These are phyloP conservation scores for Brienomyrus longianalis DNA, from an alignment of 2,113 vertebrate genomes.

Conservation along the genomic window DNA sequence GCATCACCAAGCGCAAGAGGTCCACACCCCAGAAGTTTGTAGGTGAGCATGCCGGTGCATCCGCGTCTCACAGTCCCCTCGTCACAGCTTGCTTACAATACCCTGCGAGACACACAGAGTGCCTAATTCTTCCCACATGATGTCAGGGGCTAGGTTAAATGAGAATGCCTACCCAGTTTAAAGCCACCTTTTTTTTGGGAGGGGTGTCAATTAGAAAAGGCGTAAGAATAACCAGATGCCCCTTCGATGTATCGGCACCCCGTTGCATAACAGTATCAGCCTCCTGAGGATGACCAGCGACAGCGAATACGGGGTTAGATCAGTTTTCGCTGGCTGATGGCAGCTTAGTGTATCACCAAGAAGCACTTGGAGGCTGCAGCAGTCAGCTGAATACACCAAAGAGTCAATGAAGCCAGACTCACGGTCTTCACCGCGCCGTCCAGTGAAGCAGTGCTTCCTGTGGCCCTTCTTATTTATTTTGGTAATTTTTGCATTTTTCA, in stretches of 20 bases:
- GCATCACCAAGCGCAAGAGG: constrained; percentile 90
- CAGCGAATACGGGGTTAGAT: background rate
- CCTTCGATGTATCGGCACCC: background rate
- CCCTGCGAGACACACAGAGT: background rate
- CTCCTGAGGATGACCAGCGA: background rate
- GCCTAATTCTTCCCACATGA: background rate
- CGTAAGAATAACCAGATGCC: background rate
- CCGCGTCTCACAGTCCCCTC: no score
- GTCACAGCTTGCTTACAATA: background rate
- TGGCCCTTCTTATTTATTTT: background rate
- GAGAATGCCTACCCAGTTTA: background rate
- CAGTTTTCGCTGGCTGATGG: background rate
- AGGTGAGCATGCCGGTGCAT: constrained; percentile 61
- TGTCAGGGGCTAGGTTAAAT: background rate
- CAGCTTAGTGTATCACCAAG: background rate
- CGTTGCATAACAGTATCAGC: background rate
- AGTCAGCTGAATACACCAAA: background rate
- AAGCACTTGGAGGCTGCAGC: background rate
- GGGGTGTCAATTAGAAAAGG: background rate
- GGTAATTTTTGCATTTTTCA: background rate
- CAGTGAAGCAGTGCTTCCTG: background rate
- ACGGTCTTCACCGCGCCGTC: background rate
- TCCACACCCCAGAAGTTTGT: constrained; percentile 92
- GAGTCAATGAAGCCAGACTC: background rate
- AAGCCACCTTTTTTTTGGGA: background rate